phyloP scores from a whole-genome alignment of 2,797 vertebrate species.

The Mormyrops boulengeri region DNA sequence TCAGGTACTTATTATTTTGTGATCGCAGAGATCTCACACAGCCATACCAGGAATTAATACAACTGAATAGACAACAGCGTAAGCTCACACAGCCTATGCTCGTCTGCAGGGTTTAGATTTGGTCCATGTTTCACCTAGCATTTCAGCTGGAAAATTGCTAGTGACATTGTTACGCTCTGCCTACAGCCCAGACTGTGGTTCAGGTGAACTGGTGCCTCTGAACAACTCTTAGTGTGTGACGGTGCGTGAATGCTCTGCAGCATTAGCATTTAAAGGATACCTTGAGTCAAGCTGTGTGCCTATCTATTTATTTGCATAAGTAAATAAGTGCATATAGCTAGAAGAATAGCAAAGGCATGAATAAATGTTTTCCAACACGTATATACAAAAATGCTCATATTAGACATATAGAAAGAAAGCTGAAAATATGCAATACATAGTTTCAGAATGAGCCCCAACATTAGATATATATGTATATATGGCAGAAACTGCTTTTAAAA shows the following conservation, averaged over 20 bases:
- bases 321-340: neutral
- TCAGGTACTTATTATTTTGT: neutral
- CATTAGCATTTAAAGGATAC: conserved; percentile 14
- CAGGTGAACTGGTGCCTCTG: neutral
- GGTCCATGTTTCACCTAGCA: neutral
- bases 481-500: neutral
- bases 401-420: neutral
- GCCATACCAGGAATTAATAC: neutral
- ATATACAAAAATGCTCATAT: neutral
- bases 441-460: neutral
- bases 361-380: neutral
- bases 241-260: neutral
- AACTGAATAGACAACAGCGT: neutral
- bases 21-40: neutral
- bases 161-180: neutral
- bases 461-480: neutral
- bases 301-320: conserved; percentile 24
- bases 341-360: neutral
- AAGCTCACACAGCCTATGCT: neutral
- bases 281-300: conserved; percentile 32
- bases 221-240: neutral
- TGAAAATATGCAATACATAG: neutral
- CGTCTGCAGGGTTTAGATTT: neutral
- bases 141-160: neutral
- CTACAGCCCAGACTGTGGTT: neutral